Base-by-base conservation (phyloP, 2,797 vertebrate genomes). In the Myotis pilosus region DNA sequence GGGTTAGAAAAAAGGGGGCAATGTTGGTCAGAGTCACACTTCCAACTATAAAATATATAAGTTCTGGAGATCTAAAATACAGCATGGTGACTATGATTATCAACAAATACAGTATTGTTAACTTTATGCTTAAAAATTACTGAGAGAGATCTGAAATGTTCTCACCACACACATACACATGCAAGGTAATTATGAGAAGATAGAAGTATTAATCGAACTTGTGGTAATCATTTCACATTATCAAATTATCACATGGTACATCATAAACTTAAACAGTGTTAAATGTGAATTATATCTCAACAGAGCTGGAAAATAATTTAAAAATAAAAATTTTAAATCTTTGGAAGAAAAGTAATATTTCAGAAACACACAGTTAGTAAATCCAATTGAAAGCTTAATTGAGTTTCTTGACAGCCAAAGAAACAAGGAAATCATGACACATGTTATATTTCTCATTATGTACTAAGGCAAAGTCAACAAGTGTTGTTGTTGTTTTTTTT, bases 381-480 rank as follows among this genome's bases (percentile, higher is more conserved):
- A 44, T 83, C 41, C 41, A 64, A 66, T 17, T 33, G 60, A 66
- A 49, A 82, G 30, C 30, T 33, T 47, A 33, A 83, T 66, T 68
- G 33, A 83, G 5, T 25, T 36, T 83, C 44, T 33, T 51, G 81
- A 68, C 74, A 91, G 23, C 28, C 87, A 16, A 55, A 64, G 57
- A 60, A 81, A 79, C 81, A 69, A 83, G n/a, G 44, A 68, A 60
- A 68, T 23, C n/a, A 30, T 36, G 36, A 82, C 55, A 89, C 80
- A 41, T 25, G 36, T 85, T 76, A n/a, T 16, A 60, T 78, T 71
- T 92, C 41, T 92, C 30, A 72, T 87, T 74, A 28, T 64, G 41
- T 78, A 91, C 88, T 86, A 93, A 78, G 68, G 68, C 10, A 62
- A 92, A 94, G 22, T 25, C 87, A 89, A 62, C 33, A 33, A 2